These are phyloP conservation scores for Chamaea fasciata DNA, from an alignment of 2,113 vertebrate genomes.

Conservation along the genomic window DNA sequence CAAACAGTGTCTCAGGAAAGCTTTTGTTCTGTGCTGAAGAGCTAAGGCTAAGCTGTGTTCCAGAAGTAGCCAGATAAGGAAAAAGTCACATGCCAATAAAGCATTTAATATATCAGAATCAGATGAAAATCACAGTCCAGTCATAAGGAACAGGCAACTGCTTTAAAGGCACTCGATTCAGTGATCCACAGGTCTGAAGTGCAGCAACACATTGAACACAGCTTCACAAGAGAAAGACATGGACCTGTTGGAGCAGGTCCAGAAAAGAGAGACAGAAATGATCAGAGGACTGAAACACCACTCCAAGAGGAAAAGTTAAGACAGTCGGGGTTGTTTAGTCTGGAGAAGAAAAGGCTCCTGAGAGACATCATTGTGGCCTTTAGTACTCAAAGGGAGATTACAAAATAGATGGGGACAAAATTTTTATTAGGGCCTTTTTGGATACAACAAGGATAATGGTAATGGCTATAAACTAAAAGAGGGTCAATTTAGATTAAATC, in stretches of 20 bases:
- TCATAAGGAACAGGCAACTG: neutral
- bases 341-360: neutral
- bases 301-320: neutral
- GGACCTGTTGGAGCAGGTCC: neutral
- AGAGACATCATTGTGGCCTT: fast-evolving
- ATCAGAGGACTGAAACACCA: neutral
- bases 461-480: neutral
- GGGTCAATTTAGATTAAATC: neutral
- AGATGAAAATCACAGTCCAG: neutral
- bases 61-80: neutral
- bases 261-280: neutral
- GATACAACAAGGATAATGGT: neutral
- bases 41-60: neutral
- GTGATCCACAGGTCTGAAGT: neutral
- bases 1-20: neutral
- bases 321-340: neutral
- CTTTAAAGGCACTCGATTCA: neutral
- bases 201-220: neutral
- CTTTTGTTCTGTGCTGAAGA: neutral
- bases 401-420: neutral
- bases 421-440: neutral
- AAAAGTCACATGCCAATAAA: neutral
- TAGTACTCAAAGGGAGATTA: neutral
- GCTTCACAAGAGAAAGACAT: neutral
- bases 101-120: neutral